Percentiles rank a stretch among this genome's conserved stretches.
Conservation (phyloP, 1,140 invertebrate species). For the Ganaspis sp. region DNA sequence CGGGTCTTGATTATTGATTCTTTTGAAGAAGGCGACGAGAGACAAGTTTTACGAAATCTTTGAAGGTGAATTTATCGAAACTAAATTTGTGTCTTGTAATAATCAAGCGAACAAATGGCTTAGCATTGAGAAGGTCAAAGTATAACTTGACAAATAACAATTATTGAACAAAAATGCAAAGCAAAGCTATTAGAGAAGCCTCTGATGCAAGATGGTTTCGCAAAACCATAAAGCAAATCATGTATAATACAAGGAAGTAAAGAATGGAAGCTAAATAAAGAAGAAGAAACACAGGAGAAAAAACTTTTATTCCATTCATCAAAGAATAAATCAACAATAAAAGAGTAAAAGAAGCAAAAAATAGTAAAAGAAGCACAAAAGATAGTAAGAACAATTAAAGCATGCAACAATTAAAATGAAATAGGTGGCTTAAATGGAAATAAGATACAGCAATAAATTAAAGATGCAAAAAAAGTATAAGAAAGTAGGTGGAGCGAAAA, state of each 20-base stretch:
- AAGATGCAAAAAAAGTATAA: no score
- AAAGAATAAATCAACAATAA: not conserved
- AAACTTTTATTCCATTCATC: not conserved
- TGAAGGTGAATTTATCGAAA: not conserved
- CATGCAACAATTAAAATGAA: no score
- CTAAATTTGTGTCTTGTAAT: not conserved
- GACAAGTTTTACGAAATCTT: not conserved
- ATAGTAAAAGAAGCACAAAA: no score
- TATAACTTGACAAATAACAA: conserved; percentile 8
- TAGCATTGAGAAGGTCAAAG: not conserved
- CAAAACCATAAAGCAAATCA: not conserved
- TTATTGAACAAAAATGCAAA: conserved; percentile 3
- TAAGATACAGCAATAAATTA: no score
- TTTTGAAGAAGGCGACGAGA: no score
- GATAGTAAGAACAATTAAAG: no score
- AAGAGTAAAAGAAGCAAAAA: not conserved
- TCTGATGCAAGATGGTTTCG: not conserved
- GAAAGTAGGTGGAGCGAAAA: no score
- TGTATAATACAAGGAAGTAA: conserved; percentile 1
- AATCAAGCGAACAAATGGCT: not conserved
- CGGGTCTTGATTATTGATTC: no score
- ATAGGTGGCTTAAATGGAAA: no score
- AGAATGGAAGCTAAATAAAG: not conserved
- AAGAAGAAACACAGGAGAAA: not conserved
- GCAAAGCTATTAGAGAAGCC: not conserved